Evolutionary conservation across 1,140 invertebrate genomes (phyloP), one percentile per base, ranked within the genome.

Genomic region (Pectinophora gossypiella): DNA sequence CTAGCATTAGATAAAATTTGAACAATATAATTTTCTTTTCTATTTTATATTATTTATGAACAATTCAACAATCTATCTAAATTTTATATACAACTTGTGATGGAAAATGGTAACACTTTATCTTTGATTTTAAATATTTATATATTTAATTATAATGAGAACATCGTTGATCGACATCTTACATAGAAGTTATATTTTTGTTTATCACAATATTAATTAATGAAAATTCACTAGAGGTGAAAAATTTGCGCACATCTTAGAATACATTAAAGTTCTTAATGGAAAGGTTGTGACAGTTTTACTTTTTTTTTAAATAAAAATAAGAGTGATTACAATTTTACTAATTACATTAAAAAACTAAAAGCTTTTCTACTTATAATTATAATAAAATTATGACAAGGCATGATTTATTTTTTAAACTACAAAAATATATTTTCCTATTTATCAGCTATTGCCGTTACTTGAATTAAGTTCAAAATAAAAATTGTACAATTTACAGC

Each of bases 11-110:
- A 44, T 32, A 32, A 46, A 5, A 21, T 18, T 36, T 55, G 16
- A 38, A 35, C 35, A 36, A 50, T 20, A 45, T 4, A 45, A 20
- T n/a, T 46, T 9, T 40, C 2, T 40, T 19, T 32, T 10, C 3
- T 13, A 15, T 40, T 40, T 40, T 40, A 15, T 16, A 6, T 16
- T 44, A 47, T 56, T 54, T 51, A 67, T 67, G 53, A 63, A 69
- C 51, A 68, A 72, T 68, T 82, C 62, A 81, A 81, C 72, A 72
- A 75, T 72, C 65, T 76, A 78, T 48, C 69, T 74, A 72, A 66
- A 53, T 51, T 63, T 59, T 76, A 72, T 76, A 62, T 72, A 80
- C 67, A 73, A n/a, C 54, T 76, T 79, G 76, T 77, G 75, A 79
- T 74, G 70, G 61, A 56, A 67, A 59, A 60, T 69, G 69, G 74